phyloP scores from a whole-genome alignment of 2,888 invertebrate genomes.

The Rhorus exstirpatorius region DNA sequence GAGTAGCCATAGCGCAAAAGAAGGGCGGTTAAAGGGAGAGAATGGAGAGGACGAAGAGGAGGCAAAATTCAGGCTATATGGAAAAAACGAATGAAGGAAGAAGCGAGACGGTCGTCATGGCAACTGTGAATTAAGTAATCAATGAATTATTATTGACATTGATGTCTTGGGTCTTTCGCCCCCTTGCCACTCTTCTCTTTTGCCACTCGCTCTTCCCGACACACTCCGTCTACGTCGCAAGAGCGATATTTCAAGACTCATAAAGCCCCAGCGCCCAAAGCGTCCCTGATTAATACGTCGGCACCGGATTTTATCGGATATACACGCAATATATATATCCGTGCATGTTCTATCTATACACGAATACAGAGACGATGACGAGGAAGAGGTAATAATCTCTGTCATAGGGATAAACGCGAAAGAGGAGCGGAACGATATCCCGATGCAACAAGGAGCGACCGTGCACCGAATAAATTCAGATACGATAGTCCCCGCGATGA shows the following conservation, averaged over 20 bases:
- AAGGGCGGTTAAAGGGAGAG: constrained; percentile 6
- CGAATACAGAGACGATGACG: constrained; percentile 58
- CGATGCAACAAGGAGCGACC: constrained; percentile 37
- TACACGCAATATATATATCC: constrained; percentile 18
- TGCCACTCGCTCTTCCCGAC: constrained; percentile 40
- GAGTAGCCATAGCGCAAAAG: constrained; percentile 76
- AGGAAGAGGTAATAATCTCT: constrained; percentile 49
- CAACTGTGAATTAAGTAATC: constrained; percentile 85
- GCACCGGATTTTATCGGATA: constrained; percentile 79
- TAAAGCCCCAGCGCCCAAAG: constrained; percentile 75
- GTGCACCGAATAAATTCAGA: constrained; percentile 68
- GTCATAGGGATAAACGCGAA: neutral
- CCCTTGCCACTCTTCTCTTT: constrained; percentile 42
- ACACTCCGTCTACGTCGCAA: constrained; percentile 56
- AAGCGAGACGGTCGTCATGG: constrained; percentile 83
- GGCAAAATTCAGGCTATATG: constrained; percentile 76
- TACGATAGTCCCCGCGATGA: constrained; percentile 2
- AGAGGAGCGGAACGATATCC: neutral
- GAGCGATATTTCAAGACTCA: constrained; percentile 81
- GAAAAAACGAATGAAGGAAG: constrained; percentile 74
- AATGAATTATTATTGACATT: constrained; percentile 86
- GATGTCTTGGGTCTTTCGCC: constrained; percentile 82
- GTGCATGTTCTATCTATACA: constrained; percentile 14
- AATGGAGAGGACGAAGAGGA: constrained; percentile 72
- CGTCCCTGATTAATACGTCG: constrained; percentile 82